These are phyloP conservation scores for Lepus americanus DNA, from an alignment of 2,113 vertebrate species.

Conservation along the genomic window DNA sequence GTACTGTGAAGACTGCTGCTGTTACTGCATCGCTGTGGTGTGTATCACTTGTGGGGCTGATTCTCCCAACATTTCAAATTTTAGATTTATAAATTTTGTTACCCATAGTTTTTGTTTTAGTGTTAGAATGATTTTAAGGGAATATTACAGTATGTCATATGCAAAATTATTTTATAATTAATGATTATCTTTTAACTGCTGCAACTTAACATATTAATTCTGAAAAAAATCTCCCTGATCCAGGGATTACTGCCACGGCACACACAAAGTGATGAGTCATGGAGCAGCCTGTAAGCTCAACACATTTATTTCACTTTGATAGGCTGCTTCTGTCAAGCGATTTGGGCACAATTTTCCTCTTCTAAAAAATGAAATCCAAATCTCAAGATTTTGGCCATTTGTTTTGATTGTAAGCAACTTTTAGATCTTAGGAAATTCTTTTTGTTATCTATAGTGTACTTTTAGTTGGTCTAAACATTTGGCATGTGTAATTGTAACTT, in stretches of 20 bases:
- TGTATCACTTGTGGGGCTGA: background rate
- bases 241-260: background rate
- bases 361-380: background rate
- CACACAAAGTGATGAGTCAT: background rate
- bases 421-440: slow-evolving; percentile 34
- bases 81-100: background rate
- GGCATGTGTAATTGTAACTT: background rate
- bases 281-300: background rate
- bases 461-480: background rate
- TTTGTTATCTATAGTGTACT: background rate
- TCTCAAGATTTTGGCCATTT: background rate
- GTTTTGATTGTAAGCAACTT: slow-evolving; percentile 32
- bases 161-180: background rate
- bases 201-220: background rate
- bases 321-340: background rate
- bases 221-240: background rate
- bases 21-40: background rate
- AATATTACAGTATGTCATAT: background rate
- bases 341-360: background rate
- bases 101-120: slow-evolving; percentile 16
- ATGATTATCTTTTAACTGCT: background rate
- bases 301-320: background rate
- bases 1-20: background rate
- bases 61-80: slow-evolving; percentile 20
- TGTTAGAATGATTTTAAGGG: background rate